Evolutionary conservation across 2,797 vertebrate genomes (phyloP).

Genomic region (Aplochiton taeniatus): DNA sequence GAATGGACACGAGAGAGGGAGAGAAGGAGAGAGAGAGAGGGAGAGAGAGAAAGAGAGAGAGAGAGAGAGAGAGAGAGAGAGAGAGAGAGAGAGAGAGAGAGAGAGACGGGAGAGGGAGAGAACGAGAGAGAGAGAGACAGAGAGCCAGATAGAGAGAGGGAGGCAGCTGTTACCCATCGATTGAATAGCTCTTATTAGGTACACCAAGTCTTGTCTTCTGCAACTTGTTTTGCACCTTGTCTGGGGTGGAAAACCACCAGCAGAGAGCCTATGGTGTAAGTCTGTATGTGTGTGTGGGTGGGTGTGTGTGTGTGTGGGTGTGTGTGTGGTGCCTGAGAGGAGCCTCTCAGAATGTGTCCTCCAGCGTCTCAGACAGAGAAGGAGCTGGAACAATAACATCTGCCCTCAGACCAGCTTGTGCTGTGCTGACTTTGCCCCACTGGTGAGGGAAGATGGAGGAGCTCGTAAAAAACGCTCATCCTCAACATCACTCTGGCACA

Average conservation of each 20-base stretch:
- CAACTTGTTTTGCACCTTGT: slow-evolving; percentile 24
- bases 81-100: slow-evolving; percentile 6
- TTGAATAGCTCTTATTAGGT: slow-evolving; percentile 32
- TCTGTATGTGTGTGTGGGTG: background rate
- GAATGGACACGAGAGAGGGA: too few relatives aligned
- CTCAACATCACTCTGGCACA: slow-evolving; percentile 6
- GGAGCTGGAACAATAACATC: too few relatives aligned
- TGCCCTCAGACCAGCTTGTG: too few relatives aligned
- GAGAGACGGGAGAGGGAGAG: background rate
- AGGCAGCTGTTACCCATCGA: background rate
- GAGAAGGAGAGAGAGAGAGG: slow-evolving; percentile 10
- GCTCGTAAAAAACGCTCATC: slow-evolving; percentile 27
- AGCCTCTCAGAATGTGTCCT: too few relatives aligned
- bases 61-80: background rate
- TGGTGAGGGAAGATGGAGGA: slow-evolving; percentile 23
- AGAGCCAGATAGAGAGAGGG: background rate
- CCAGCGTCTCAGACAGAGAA: too few relatives aligned
- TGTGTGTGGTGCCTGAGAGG: too few relatives aligned
- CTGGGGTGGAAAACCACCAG: slow-evolving; percentile 24
- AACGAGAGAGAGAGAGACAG: background rate
- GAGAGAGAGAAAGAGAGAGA: slow-evolving; percentile 9
- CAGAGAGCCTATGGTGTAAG: background rate
- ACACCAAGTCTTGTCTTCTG: background rate
- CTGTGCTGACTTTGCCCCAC: background rate
- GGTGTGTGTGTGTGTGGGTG: too few relatives aligned